Evolutionary conservation across 2,888 invertebrate species (phyloP).

Genomic region (Agrochola circellaris): DNA sequence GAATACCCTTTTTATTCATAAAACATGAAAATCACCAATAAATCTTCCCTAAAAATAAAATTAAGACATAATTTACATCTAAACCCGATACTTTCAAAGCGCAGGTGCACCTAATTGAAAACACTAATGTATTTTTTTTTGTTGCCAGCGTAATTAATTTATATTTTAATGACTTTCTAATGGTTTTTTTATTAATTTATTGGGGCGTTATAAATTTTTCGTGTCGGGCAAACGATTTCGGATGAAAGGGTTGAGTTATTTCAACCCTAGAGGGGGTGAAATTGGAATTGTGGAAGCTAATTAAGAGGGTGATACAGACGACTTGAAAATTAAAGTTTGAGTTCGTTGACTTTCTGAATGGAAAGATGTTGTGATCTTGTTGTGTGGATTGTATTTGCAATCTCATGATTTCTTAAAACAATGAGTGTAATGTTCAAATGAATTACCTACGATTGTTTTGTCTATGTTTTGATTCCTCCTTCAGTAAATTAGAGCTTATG

Average conservation of each 20-base stretch:
- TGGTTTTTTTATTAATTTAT: constrained; percentile 72
- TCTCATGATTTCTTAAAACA: background rate
- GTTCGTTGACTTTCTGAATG: constrained; percentile 51
- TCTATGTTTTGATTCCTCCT: background rate
- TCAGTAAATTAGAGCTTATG: background rate
- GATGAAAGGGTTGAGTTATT: constrained; percentile 61
- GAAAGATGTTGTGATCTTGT: constrained; percentile 32
- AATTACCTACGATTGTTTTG: background rate
- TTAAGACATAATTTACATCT: constrained; percentile 63
- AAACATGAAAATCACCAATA: constrained; percentile 52
- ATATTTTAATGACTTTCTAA: constrained; percentile 77
- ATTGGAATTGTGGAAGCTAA: constrained; percentile 58
- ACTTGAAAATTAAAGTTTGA: constrained; percentile 49
- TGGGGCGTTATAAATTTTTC: constrained; percentile 63
- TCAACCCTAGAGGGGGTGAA: constrained; percentile 46
- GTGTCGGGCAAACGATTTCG: constrained; percentile 57
- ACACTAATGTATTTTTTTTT: constrained; percentile 73
- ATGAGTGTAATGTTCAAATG: background rate
- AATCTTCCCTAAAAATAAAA: constrained; percentile 60
- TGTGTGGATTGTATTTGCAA: background rate
- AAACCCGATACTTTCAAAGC: constrained; percentile 50
- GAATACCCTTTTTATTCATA: constrained; percentile 39
- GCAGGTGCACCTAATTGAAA: constrained; percentile 74
- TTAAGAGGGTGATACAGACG: constrained; percentile 54
- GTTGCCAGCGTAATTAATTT: constrained; percentile 75